Conservation (phyloP, 1,140 invertebrate species). For the Polyergus mexicanus region DNA sequence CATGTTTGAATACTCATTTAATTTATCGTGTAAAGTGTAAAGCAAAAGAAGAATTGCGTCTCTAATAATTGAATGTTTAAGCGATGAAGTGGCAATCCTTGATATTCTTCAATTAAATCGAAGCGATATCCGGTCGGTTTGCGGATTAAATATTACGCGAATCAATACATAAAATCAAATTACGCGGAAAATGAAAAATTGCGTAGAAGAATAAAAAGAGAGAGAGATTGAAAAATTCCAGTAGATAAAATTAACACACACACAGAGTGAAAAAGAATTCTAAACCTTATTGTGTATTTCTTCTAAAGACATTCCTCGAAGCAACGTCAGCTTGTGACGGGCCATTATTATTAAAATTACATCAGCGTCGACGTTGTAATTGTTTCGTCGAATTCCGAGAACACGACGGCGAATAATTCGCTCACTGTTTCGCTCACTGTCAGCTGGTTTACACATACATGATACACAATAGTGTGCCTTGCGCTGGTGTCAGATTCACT, state of each 20-base stretch:
- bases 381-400: constrained; percentile 60
- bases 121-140: not conserved
- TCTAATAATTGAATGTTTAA: not conserved
- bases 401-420: constrained; percentile 58
- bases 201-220: not conserved
- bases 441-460: constrained; percentile 25
- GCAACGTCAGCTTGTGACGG: not conserved
- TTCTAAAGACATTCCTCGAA: not conserved
- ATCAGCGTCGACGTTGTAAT: constrained; percentile 66
- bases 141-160: not conserved
- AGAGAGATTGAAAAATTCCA: not conserved
- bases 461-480: constrained; percentile 17
- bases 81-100: not conserved
- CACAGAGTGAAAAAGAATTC: not conserved
- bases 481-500: constrained; percentile 1
- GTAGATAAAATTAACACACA: not conserved
- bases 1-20: not conserved
- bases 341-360: constrained; percentile 52
- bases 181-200: not conserved
- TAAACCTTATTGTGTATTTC: not conserved
- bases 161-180: not conserved
- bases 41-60: not conserved
- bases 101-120: constrained; percentile 22
- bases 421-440: constrained; percentile 47
- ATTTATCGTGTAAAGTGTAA: not conserved